Base-by-base conservation (phyloP, 2,113 vertebrate genomes). In the Paracanthobrama guichenoti region DNA sequence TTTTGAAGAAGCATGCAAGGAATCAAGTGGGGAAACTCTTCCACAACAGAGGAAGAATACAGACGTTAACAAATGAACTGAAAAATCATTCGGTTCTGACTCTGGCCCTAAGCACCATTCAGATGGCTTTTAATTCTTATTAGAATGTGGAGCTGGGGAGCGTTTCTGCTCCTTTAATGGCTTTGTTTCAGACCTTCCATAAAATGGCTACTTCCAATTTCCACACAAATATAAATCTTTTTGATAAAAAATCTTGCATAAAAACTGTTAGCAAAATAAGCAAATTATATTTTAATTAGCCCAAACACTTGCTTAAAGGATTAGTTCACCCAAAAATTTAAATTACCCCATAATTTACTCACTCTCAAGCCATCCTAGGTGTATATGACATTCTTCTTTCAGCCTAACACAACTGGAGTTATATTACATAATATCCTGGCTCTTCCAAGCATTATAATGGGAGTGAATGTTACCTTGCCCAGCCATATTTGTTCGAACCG, bases 111-210 rank as follows among this genome's bases (percentile, higher is more conserved):
- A 12, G 64, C 57, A 80, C 69, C 60, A 20, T 80, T 80, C n/a
- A 80, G 78, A 67, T 67, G 44, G 60, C 24, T 80, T 80, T 80
- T 67, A 80, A 66, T 80, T 80, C 16, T 35, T 50, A 66, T 28
- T 31, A 67, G 59, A 53, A 80, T 80, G 60, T 53, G 78, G 44
- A 66, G 2, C 59, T 80, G 24, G 78, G 60, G 59, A 80, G 78
- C 59, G 31, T 80, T 80, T n/a, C 35, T 80, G 44, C 26, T 80
- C 42, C 4, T 80, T 66, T 50, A 80, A 67, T 46, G 60, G 60
- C 26, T 35, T 46, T 80, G 44, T 66, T 28, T 53, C 81, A 74
- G 53, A 71, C 18, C 64, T 55, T 26, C 1, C 22, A 55, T 28
- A 55, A 55, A 73, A 48, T 62, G 14, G 39, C 55, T 62, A 24